Base-by-base conservation (phyloP, 2,797 vertebrate genomes). In the Podargus strigoides region DNA sequence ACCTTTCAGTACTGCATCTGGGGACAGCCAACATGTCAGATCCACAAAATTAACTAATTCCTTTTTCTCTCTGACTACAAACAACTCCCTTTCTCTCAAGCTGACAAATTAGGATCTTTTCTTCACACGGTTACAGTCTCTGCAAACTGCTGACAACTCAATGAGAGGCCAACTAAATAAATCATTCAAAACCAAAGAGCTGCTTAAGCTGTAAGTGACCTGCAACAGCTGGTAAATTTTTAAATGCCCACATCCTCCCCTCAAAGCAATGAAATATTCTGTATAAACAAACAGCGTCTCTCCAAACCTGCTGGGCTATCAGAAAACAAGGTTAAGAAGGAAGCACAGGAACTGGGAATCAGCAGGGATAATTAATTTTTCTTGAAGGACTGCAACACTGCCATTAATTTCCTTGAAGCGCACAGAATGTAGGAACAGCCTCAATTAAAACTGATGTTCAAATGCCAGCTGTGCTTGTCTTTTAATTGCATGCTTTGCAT, bases 31-130 rank as follows among this genome's bases (percentile, higher is more conserved):
- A 52, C 41, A 13, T 17, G 24, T 79, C 94, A 94, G 56, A 73
- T 52, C 37, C 85, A 85, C 77, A 59, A 92, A 94, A 78, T 41
- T 32, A 94, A 94, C 77, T 85, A 76, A 86, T 55, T 87, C 67
- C 82, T 89, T 87, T 94, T 90, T 80, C 84, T 82, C 73, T 88
- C 80, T 53, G 37, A 69, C 74, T 88, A 67, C 72, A 82, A 95
- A 91, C 70, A 94, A 86, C 46, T 56, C 59, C 64, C 55, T 50
- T 81, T 91, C 75, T 90, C 68, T 73, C 20, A 11, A 70, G 67
- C 76, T 95, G 95, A 96, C 90, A 96, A 96, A 97, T 89, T 75
- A 70, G 75, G 64, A 93, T 87, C 85, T 94, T 86, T 96, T 84
- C 84, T 93, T 94, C 83, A 74, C 67, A 74, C n/a, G 32, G 74